Evolutionary conservation across 2,888 invertebrate species (phyloP), one percentile per base, ranked within the genome.

Genomic region (Vanessa cardui): DNA sequence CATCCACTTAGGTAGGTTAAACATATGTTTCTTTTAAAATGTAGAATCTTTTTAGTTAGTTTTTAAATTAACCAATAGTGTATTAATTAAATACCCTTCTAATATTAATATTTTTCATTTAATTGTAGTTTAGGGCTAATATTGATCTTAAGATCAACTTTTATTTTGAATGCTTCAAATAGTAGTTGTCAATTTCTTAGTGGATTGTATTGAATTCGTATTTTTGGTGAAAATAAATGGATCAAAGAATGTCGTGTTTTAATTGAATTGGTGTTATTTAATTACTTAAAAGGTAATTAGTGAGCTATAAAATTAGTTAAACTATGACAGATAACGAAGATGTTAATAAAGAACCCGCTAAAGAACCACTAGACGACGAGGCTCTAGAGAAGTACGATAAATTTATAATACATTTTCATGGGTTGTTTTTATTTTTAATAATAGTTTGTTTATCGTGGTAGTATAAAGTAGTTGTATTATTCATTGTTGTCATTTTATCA

Each of bases 281-380:
- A 73, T 72, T 69, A 68, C 54, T 46, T n/a, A 62, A 58, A 59
- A 62, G 64, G 60, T 62, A 64, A 67, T 58, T 67, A 61, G 58
- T 59, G 66, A 60, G 54, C 54, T 69, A 72, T 70, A 70, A 67
- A 70, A 73, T 83, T 73, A 73, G 78, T 72, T 78, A 85, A 92
- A 90, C 87, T 92, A 92, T 92, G 92, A 88, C 92, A 83, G 90
- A 92, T 78, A 89, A 87, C 78, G 89, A 91, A 87, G 89, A 88
- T 84, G 85, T 71, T 80, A 81, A 81, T 77, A 86, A 89, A 81
- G 83, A 88, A 83, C 83, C 90, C 64, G 86, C 86, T 80, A 86
- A 85, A 81, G 85, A 90, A 81, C 84, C 84, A 77, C 69, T 92
- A 88, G 89, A 92, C 76, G 92, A 92, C 84, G 88, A 90, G 83